Base-by-base conservation (phyloP, 2,888 invertebrate genomes). In the Cactoblastis cactorum region DNA sequence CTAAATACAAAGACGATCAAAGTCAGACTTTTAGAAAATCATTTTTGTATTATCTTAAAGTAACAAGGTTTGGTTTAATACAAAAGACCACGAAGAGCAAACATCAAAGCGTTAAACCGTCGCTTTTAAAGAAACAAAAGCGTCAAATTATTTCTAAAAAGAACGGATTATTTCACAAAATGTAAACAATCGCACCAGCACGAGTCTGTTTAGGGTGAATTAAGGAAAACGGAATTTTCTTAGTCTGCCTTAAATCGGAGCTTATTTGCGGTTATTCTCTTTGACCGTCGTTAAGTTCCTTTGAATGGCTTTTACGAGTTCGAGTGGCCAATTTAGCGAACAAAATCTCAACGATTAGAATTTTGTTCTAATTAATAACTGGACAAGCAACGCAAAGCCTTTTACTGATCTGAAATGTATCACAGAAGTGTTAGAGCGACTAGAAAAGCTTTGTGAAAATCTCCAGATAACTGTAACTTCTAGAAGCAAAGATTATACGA, bases 221-320 rank as follows among this genome's bases (percentile, higher is more conserved):
- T 87, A 87, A 83, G 82, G 81, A 83, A 83, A 83, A 78, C 72
- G 77, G 83, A 83, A 83, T 84, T 87, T 84, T 81, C 85, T 80
- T 76, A 75, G 75, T 76, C 75, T 74, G 73, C 77, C 77, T 79
- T 77, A 83, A 82, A 88, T 87, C 81, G 84, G 80, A 77, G 84
- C 86, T 88, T 89, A 86, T 88, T 89, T 89, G 88, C 83, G 88
- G 88, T 88, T 87, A 88, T 87, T 83, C 88, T 83, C 87, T 88
- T 88, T 89, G 88, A 88, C 89, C 88, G 88, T 86, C 88, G 85
- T 89, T 87, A 87, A 84, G 84, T 82, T 88, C 80, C 84, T 80
- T 80, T 75, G 74, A 83, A 83, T 79, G 80, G 83, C 83, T 83
- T 86, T 86, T 83, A 85, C 82, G 83, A 84, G 83, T 87, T 88